Percentiles rank a stretch among this genome's conserved stretches.
Conservation (phyloP, 2,113 vertebrate species). For the Lepus americanus region DNA sequence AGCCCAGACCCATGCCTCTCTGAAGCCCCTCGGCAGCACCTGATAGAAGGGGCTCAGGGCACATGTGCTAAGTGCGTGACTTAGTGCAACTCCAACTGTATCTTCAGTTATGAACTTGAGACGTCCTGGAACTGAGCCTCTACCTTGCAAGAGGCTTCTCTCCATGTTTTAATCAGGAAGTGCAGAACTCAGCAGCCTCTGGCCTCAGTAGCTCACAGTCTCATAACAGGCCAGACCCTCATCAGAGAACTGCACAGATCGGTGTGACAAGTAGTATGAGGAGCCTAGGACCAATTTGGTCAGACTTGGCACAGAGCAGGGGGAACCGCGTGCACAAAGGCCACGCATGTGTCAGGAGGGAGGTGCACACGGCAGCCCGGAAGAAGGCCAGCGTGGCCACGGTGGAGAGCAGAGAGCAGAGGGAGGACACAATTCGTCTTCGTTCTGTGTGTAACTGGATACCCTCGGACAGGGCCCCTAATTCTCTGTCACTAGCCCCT, state of each 20-base stretch:
- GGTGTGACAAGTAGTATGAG: too few relatives aligned
- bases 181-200: accelerated
- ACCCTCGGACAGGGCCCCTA: background rate
- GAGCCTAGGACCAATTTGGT: background rate
- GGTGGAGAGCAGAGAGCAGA: background rate
- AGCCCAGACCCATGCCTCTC: background rate
- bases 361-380: background rate
- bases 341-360: background rate
- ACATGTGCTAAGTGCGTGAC: background rate
- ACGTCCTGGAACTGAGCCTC: background rate
- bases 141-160: background rate
- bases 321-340: background rate
- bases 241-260: background rate
- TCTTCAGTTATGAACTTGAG: background rate
- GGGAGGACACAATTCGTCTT: background rate
- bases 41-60: background rate
- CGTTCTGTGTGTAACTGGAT: background rate
- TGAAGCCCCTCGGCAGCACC: background rate
- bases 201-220: background rate
- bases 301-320: background rate
- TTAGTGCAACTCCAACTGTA: background rate
- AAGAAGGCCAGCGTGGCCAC: background rate
- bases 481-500: background rate
- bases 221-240: background rate
- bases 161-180: background rate